These are phyloP conservation scores for Eueides isabella DNA, from an alignment of 1,140 invertebrate species.

Conservation along the genomic window DNA sequence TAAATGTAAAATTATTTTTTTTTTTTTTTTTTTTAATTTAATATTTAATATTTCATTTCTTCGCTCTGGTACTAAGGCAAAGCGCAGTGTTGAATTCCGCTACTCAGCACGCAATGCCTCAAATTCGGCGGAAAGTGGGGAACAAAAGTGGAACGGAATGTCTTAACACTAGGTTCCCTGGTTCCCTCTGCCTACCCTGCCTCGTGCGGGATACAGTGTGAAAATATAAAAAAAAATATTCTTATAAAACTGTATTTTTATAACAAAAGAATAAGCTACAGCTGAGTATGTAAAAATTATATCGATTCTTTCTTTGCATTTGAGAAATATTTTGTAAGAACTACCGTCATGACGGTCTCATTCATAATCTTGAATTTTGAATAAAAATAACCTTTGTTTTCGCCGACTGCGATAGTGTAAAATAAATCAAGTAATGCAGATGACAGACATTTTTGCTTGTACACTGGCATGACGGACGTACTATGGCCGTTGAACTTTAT, in stretches of 20 bases:
- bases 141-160: no score
- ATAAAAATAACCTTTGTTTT: constrained; percentile 65
- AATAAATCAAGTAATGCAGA: constrained; percentile 66
- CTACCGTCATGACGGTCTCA: constrained; percentile 42
- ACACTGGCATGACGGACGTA: constrained; percentile 59
- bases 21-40: neutral
- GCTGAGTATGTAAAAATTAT: neutral
- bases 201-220: no score
- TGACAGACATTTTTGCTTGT: constrained; percentile 34
- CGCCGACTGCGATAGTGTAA: constrained; percentile 58
- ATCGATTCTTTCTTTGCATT: neutral
- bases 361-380: constrained; percentile 59
- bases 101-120: no score
- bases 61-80: no score
- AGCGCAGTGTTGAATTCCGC: no score
- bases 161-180: no score
- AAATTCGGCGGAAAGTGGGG: no score
- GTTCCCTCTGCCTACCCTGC: no score
- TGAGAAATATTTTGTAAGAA: neutral
- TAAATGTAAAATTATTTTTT: neutral
- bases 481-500: constrained; percentile 59
- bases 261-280: neutral
- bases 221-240: no score
- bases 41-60: no score
- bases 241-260: neutral